Evolutionary conservation across 1,140 invertebrate genomes (phyloP).

Genomic region (Heliconius hewitsoni): DNA sequence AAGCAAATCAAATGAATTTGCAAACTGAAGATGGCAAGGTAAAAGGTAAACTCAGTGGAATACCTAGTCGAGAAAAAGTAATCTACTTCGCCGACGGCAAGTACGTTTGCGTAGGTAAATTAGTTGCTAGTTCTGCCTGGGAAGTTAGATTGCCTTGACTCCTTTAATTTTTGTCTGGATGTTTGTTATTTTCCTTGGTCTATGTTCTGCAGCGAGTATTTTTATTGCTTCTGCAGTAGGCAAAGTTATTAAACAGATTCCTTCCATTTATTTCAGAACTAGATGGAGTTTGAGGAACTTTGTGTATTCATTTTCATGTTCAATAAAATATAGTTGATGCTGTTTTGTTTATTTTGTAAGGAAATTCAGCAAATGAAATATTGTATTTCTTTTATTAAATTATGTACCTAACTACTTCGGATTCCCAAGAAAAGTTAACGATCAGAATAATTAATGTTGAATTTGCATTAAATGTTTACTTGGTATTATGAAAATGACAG

Average conservation of each 20-base stretch:
- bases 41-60: constrained; percentile 46
- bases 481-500: too few relatives aligned
- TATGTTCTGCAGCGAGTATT: constrained; percentile 13
- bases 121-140: constrained; percentile 55
- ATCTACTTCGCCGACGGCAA: constrained; percentile 48
- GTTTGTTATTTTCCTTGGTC: constrained; percentile 24
- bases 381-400: neutral
- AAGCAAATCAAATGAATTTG: constrained; percentile 43
- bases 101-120: constrained; percentile 59
- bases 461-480: too few relatives aligned
- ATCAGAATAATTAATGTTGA: too few relatives aligned
- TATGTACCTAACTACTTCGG: too few relatives aligned
- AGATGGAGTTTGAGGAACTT: constrained; percentile 10
- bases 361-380: neutral
- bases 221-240: neutral
- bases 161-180: constrained; percentile 54
- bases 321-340: neutral
- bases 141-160: constrained; percentile 58
- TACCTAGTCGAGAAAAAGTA: constrained; percentile 50
- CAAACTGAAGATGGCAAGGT: constrained; percentile 35
- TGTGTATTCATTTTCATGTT: constrained; percentile 7
- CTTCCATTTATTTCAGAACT: constrained; percentile 6
- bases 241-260: constrained; percentile 6
- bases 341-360: neutral
- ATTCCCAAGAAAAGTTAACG: too few relatives aligned